phyloP scores from a whole-genome alignment of 1,140 invertebrate species.

The Aphidius gifuensis region DNA sequence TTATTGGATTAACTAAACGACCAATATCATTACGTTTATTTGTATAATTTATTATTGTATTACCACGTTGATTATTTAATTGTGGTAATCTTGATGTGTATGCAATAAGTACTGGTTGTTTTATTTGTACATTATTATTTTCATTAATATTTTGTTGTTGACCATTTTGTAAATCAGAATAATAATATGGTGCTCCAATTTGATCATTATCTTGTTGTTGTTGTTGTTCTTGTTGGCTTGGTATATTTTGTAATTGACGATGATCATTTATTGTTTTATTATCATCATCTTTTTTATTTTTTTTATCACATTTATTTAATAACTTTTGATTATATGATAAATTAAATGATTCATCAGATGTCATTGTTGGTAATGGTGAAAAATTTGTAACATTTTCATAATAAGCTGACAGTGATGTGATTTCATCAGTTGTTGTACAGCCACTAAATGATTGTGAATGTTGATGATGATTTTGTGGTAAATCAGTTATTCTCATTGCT shows the following conservation, averaged over 20 bases:
- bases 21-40: constrained; percentile 72
- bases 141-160: neutral
- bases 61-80: constrained; percentile 69
- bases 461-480: constrained; percentile 38
- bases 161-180: constrained; percentile 68
- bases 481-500: constrained; percentile 49
- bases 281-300: no score
- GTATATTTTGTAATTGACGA: no score
- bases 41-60: constrained; percentile 40
- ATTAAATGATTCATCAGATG: neutral
- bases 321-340: neutral
- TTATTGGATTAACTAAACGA: constrained; percentile 75
- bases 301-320: no score
- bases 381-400: constrained; percentile 49
- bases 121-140: constrained; percentile 31
- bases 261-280: no score
- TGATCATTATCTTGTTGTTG: constrained; percentile 32
- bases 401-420: constrained; percentile 47
- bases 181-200: constrained; percentile 74
- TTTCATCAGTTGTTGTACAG: constrained; percentile 34
- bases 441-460: constrained; percentile 51
- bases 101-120: constrained; percentile 30
- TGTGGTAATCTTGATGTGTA: constrained; percentile 47
- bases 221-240: neutral
- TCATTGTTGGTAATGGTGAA: constrained; percentile 31